Evolutionary conservation across 2,888 invertebrate species (phyloP), one percentile per base, ranked within the genome.

Genomic region (Euzetes globulus): DNA sequence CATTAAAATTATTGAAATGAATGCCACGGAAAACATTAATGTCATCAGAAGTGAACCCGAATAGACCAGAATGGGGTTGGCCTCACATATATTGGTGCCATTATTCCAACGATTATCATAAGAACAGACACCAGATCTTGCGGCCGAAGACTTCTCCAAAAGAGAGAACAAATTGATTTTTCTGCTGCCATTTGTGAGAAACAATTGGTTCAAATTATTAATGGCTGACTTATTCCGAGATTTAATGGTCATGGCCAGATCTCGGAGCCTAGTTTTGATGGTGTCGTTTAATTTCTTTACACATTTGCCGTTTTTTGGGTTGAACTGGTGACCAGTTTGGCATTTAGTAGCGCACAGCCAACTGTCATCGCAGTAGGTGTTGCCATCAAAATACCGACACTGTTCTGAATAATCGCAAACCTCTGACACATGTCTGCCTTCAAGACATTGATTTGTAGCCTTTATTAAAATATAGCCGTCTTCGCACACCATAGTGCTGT

Each of bases 21-120:
- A 63, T 17, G 63, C 63, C 25, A 63, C 1, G 1, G 63, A 15
- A 63, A 63, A 63, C 37, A 29, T 37, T 15, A 63, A 33, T 19
- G 63, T 27, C 63, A 63, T n/a, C 1, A 63, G 63, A 7, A 63
- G 63, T n/a, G 63, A 33, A 27, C 63, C 63, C 3, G 63, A 63
- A 33, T 63, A 33, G 3, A 63, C 33, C 15, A 63, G 33, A 33
- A 41, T 15, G 11, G 68, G 41, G n/a, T 41, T 9, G 9, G 11
- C 2, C n/a, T 68, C 41, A 29, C 68, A 68, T 13, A 45, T 6
- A 22, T 68, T 13, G 19, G 41, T 68, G n/a, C 13, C 4, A 15
- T 68, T 68, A 19, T 68, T 37, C 68, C 37, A 29, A 13, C 17
- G 63, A 33, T 63, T 6, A 1, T 63, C 63, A 15, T 4, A 29